Evolutionary conservation across 1,140 invertebrate species (phyloP).

Genomic region (Neotoxoptera formosana): DNA sequence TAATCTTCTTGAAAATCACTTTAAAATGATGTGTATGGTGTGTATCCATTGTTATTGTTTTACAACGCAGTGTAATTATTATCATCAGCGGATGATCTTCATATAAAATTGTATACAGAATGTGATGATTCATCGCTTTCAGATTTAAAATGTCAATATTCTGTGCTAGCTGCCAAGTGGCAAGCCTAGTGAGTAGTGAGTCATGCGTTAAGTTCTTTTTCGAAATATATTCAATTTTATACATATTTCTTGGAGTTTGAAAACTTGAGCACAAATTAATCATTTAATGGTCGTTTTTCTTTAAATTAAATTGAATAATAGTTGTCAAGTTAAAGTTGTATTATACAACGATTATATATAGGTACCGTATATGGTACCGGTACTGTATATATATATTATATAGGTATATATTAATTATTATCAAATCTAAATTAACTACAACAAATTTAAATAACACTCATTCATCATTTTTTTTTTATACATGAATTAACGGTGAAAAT

Average conservation of each 20-base stretch:
- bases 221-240: not conserved
- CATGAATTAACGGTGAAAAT: not conserved
- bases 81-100: not conserved
- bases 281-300: no score
- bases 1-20: not conserved
- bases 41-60: conserved; percentile 5
- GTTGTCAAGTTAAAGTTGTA: no score
- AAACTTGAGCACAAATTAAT: no score
- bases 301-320: no score
- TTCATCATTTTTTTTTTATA: not conserved
- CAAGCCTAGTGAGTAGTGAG: not conserved
- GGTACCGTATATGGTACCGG: no score
- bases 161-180: not conserved
- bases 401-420: not conserved
- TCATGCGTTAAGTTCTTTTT: conserved; percentile 17
- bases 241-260: not conserved
- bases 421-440: not conserved
- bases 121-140: conserved; percentile 33
- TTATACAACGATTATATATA: no score
- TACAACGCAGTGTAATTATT: not conserved
- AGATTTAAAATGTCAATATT: not conserved
- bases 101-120: conserved; percentile 1
- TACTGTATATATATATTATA: no score
- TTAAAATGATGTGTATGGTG: no score
- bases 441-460: not conserved